phyloP scores from a whole-genome alignment of 2,888 invertebrate species.

The Melipona beecheii region DNA sequence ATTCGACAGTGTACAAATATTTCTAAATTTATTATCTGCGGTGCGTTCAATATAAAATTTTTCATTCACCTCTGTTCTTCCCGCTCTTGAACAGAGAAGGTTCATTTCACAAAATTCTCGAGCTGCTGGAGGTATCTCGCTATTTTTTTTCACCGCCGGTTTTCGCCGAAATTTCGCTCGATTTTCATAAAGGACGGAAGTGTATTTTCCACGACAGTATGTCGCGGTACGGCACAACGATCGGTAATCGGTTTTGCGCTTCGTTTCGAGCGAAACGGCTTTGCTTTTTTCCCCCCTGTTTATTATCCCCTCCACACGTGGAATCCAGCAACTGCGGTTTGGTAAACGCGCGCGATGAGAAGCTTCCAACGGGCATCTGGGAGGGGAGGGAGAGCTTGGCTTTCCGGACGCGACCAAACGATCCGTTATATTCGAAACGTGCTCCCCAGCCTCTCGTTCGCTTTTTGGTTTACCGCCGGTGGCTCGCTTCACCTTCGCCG shows the following conservation, averaged over 20 bases:
- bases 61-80: too few relatives aligned
- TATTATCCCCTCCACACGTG: neutral
- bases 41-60: too few relatives aligned
- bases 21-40: too few relatives aligned
- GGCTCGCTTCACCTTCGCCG: neutral
- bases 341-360: conserved; percentile 22
- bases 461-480: conserved; percentile 22
- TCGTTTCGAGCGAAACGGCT: neutral
- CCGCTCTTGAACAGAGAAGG: neutral
- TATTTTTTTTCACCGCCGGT: neutral
- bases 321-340: conserved; percentile 41
- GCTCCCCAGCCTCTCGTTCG: conserved; percentile 7
- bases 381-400: neutral
- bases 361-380: conserved; percentile 16
- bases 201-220: neutral
- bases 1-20: too few relatives aligned
- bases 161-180: neutral
- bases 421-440: conserved; percentile 37
- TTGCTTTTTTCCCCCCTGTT: neutral
- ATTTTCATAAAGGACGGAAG: neutral
- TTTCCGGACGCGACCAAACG: conserved; percentile 12
- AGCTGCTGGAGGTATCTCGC: neutral
- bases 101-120: neutral
- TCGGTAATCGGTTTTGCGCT: conserved; percentile 22
- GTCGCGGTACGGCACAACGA: neutral